A percentile compares a stretch with the other conserved stretches of the same genome.
phyloP scores from a whole-genome alignment of 2,888 invertebrate species.

The Coenonympha arcania region DNA sequence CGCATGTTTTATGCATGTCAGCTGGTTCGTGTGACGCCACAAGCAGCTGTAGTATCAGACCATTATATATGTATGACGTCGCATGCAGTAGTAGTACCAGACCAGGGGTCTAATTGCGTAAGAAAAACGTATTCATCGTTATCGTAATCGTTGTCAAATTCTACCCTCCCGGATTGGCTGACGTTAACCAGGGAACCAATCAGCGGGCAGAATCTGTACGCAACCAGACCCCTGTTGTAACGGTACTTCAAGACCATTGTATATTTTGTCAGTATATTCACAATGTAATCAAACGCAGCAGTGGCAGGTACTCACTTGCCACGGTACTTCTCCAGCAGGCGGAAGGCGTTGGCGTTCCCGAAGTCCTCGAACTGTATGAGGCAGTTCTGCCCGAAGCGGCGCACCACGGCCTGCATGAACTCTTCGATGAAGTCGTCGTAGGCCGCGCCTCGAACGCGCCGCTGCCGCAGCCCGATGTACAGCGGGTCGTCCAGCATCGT shows the following conservation, averaged over 20 bases:
- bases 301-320: constrained; percentile 79
- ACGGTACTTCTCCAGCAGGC: constrained; percentile 91
- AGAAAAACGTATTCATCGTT: no score
- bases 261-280: no score
- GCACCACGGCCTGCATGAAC: constrained; percentile 94
- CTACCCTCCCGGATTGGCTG: neutral
- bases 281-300: no score
- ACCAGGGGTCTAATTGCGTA: no score
- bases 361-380: constrained; percentile 98
- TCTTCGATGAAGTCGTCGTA: constrained; percentile 98
- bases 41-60: no score
- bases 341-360: constrained; percentile 97
- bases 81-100: no score
- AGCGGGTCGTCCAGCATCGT: constrained; percentile 90
- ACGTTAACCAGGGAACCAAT: neutral
- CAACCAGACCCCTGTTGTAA: no score
- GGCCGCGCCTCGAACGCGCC: constrained; percentile 83
- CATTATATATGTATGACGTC: no score
- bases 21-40: no score
- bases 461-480: constrained; percentile 94
- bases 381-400: constrained; percentile 87
- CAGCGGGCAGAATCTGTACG: no score
- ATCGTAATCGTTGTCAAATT: neutral
- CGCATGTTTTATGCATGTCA: no score
- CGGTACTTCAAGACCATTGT: no score